A percentile compares a stretch with the other conserved stretches of the same genome.
These are phyloP conservation scores for Macropus fuliginosus DNA, from an alignment of 2,797 vertebrate genomes.

Conservation along the genomic window DNA sequence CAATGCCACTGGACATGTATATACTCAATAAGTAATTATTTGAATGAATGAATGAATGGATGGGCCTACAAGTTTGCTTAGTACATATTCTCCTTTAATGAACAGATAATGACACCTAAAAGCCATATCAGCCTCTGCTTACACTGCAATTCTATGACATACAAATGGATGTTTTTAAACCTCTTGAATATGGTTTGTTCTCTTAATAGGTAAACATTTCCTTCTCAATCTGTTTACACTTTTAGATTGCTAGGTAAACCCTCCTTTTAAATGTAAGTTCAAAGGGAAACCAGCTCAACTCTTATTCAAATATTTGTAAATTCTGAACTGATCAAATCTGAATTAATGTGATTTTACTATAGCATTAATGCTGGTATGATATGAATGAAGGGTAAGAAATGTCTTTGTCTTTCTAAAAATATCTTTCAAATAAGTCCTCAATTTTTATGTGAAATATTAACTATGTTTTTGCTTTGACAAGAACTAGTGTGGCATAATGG, in stretches of 20 bases:
- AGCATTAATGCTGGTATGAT: neutral
- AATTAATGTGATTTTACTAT: neutral
- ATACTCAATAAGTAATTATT: neutral
- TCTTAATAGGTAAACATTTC: constrained; percentile 34
- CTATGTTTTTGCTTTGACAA: constrained; percentile 51
- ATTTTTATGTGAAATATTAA: constrained; percentile 58
- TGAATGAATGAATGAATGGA: neutral
- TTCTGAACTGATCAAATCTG: constrained; percentile 7
- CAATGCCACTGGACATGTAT: neutral
- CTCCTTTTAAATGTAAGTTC: constrained; percentile 25
- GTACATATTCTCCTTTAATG: neutral
- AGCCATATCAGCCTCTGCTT: constrained; percentile 11
- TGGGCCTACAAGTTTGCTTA: neutral
- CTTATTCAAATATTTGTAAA: constrained; percentile 25
- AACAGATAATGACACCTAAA: neutral
- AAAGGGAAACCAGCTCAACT: constrained; percentile 1
- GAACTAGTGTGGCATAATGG: constrained; percentile 21
- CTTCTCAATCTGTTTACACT: constrained; percentile 38
- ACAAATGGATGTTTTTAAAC: neutral
- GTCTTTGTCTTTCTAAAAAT: constrained; percentile 55
- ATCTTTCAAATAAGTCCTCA: constrained; percentile 51
- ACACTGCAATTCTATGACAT: neutral
- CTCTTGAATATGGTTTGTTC: constrained; percentile 38
- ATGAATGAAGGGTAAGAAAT: constrained; percentile 45
- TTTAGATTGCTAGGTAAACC: constrained; percentile 43